These are phyloP conservation scores for Morone saxatilis DNA, from an alignment of 2,113 vertebrate species.

Conservation along the genomic window DNA sequence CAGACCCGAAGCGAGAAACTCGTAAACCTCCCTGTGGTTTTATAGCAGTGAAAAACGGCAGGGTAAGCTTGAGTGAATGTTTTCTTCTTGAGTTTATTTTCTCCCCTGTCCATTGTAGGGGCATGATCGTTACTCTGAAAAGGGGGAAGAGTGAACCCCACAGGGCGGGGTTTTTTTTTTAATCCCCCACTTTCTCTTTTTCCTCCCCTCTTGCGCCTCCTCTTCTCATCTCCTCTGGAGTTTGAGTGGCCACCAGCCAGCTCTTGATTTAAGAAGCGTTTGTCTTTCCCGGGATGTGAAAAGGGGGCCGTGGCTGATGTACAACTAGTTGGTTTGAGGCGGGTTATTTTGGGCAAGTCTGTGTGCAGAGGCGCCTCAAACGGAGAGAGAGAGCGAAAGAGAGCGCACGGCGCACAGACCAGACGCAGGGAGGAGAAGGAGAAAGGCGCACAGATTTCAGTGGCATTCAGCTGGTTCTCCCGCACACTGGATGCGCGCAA, in stretches of 20 bases:
- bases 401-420: constrained; percentile 69
- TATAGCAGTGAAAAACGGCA: constrained; percentile 44
- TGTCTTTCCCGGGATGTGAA: constrained; percentile 88
- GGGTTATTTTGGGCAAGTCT: constrained; percentile 83
- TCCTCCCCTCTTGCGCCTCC: constrained; percentile 48
- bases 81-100: constrained; percentile 71
- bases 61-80: constrained; percentile 45
- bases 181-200: constrained; percentile 34
- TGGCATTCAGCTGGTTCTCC: constrained; percentile 42
- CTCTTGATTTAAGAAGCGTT: constrained; percentile 86
- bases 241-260: constrained; percentile 82
- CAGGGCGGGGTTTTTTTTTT: constrained; percentile 60
- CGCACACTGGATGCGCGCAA: constrained; percentile 64
- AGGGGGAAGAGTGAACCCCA: constrained; percentile 75
- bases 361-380: constrained; percentile 80
- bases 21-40: constrained; percentile 48
- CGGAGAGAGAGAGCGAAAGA: constrained; percentile 65
- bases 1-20: constrained; percentile 74
- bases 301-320: constrained; percentile 78
- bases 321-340: constrained; percentile 79
- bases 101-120: constrained; percentile 77
- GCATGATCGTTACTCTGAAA: constrained; percentile 62
- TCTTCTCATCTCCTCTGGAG: constrained; percentile 45
- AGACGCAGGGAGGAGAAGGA: constrained; percentile 63
- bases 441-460: constrained; percentile 69